These are phyloP conservation scores for Turnix velox DNA, from an alignment of 2,113 vertebrate genomes.

Conservation along the genomic window DNA sequence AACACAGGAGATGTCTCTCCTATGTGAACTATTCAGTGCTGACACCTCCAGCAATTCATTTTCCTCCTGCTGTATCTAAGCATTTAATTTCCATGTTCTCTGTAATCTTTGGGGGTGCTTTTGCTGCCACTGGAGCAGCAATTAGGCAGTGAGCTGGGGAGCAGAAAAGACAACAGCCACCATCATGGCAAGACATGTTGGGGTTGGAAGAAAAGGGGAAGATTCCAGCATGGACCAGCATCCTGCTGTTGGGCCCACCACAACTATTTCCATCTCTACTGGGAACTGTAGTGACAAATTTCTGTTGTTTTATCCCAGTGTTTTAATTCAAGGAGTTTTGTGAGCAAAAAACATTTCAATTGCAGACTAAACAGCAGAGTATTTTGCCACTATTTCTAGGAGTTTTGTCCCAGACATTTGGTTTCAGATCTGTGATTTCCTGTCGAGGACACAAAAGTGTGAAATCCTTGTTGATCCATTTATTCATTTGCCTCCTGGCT, in stretches of 20 bases:
- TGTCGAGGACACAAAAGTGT: slow-evolving; percentile 57
- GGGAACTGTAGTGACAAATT: not conserved
- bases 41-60: not conserved
- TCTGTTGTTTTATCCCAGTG: not conserved
- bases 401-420: slow-evolving; percentile 60
- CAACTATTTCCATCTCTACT: not conserved
- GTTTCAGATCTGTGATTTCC: slow-evolving; percentile 67
- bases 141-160: not conserved
- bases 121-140: not conserved
- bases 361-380: slow-evolving; percentile 55
- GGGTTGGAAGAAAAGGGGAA: not conserved
- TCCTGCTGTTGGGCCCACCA: not conserved
- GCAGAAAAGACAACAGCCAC: not conserved
- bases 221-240: not conserved
- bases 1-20: not conserved
- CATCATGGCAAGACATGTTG: rapidly evolving
- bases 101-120: not conserved
- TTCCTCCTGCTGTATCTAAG: not conserved
- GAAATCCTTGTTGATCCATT: slow-evolving; percentile 66
- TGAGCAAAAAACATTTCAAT: slow-evolving; percentile 40
- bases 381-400: slow-evolving; percentile 60
- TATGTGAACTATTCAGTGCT: not conserved
- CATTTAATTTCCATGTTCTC: not conserved
- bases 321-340: slow-evolving; percentile 16
- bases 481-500: slow-evolving; percentile 67